Percentiles rank a stretch among this genome's conserved stretches.
Evolutionary conservation across 2,113 vertebrate species (phyloP).

Genomic region (Indicator maculatus): DNA sequence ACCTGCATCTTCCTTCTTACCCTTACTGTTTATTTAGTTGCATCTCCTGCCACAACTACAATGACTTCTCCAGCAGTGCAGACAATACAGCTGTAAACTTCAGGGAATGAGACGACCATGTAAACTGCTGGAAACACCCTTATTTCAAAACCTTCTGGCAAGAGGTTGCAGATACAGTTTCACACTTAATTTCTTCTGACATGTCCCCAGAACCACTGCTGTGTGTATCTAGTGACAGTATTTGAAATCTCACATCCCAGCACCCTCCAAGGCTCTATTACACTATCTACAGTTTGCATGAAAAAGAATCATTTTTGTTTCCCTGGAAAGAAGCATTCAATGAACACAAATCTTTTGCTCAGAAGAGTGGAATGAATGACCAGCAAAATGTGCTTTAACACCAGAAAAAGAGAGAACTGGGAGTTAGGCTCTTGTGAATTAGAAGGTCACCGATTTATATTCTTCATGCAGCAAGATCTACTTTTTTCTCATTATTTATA

Average conservation of each 20-base stretch:
- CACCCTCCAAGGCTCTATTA: not conserved
- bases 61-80: not conserved
- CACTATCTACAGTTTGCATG: not conserved
- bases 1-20: not conserved
- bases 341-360: conserved; percentile 5
- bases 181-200: conserved; percentile 51
- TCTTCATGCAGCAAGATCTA: not conserved
- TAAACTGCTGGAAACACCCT: conserved; percentile 22
- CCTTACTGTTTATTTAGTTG: not conserved
- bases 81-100: not conserved
- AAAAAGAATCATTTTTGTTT: not conserved
- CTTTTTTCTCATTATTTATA: not conserved
- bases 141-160: conserved; percentile 22
- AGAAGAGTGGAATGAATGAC: conserved; percentile 11
- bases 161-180: conserved; percentile 34
- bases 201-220: conserved; percentile 33
- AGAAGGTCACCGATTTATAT: not conserved
- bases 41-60: not conserved
- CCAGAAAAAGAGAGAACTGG: not conserved
- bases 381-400: conserved; percentile 14
- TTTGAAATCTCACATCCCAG: not conserved
- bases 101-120: not conserved
- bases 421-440: not conserved
- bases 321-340: conserved; percentile 21
- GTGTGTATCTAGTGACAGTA: not conserved